Conservation (phyloP, 2,113 vertebrate species). For the Onychostruthus taczanowskii region DNA sequence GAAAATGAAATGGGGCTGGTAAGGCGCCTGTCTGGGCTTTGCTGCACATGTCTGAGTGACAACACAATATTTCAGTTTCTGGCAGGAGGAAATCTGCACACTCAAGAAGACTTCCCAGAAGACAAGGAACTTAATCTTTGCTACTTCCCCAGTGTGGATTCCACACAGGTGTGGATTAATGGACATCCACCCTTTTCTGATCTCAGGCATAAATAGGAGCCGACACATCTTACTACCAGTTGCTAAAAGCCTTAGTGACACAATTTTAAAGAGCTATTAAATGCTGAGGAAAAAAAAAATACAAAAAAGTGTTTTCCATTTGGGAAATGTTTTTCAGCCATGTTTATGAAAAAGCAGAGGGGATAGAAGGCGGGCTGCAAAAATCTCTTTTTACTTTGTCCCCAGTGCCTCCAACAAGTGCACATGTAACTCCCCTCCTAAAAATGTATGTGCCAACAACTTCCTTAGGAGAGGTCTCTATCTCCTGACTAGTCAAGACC, state of each 20-base stretch:
- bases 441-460: neutral
- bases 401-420: fast-evolving
- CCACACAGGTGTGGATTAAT: neutral
- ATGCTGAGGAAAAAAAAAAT: neutral
- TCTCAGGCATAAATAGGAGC: neutral
- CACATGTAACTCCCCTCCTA: neutral
- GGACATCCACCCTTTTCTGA: neutral
- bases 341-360: neutral
- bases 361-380: neutral
- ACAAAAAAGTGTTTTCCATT: neutral
- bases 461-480: neutral
- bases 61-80: neutral
- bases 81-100: neutral
- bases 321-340: neutral
- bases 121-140: neutral
- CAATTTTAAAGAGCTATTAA: neutral
- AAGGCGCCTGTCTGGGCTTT: neutral
- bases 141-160: neutral
- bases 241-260: neutral
- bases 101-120: neutral
- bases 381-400: neutral
- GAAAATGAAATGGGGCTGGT: neutral
- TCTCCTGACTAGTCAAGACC: neutral
- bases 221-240: neutral
- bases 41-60: neutral